A percentile compares a stretch with the other conserved stretches of the same genome.
Evolutionary conservation across 2,797 vertebrate genomes (phyloP).

Genomic region (Oceanodroma leucorhoa): DNA sequence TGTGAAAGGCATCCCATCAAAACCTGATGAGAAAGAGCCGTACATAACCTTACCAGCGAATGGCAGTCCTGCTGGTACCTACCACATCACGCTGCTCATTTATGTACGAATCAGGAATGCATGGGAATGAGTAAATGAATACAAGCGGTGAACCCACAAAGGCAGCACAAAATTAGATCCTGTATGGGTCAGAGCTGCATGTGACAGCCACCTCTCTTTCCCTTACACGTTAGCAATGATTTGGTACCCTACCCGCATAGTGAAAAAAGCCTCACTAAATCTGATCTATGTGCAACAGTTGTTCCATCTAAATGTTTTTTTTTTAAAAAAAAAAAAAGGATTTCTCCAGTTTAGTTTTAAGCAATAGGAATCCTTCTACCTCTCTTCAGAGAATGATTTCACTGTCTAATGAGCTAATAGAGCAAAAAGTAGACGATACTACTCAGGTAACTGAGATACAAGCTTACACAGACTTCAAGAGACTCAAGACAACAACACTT

Average conservation of each 20-base stretch:
- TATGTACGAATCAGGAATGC: neutral
- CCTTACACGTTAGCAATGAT: accelerated
- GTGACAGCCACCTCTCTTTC: neutral
- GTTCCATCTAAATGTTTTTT: neutral
- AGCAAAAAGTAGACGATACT: neutral
- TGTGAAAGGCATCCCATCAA: neutral
- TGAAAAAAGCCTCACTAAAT: neutral
- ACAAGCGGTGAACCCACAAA: neutral
- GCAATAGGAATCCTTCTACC: neutral
- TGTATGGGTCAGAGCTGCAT: neutral
- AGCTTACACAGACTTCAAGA: neutral
- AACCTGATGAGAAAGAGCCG: neutral
- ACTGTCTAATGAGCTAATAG: neutral
- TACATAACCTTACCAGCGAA: neutral
- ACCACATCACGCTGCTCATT: conserved; percentile 3
- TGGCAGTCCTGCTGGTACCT: neutral
- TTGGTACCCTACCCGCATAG: neutral
- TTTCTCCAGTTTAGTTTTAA: neutral
- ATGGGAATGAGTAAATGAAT: neutral
- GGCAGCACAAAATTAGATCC: conserved; percentile 6
- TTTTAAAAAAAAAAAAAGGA: neutral
- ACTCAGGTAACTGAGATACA: neutral
- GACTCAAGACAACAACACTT: neutral
- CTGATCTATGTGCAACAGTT: neutral
- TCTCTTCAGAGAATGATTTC: neutral